Conservation (phyloP, 2,113 vertebrate genomes). For the Scytalopus superciliaris region DNA sequence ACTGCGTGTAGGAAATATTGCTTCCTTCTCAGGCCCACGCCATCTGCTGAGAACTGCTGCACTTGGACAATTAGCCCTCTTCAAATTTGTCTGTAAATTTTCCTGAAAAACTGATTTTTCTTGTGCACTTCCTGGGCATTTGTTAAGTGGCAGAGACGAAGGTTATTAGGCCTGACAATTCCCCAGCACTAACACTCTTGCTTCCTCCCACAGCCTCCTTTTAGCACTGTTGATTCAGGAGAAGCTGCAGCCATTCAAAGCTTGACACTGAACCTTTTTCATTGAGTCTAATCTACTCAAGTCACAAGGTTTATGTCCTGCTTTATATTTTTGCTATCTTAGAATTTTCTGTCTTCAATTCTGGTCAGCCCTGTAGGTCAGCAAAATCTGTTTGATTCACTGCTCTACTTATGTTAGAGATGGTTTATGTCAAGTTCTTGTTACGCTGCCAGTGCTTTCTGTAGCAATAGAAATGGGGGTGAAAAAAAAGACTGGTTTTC, state of each 20-base stretch:
- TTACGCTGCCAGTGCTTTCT: background rate
- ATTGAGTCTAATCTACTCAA: background rate
- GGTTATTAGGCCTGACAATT: background rate
- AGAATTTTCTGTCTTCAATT: background rate
- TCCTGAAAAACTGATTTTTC: background rate
- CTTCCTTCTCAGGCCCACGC: background rate
- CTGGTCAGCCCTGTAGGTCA: background rate
- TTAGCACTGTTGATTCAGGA: background rate
- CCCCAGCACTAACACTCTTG: background rate
- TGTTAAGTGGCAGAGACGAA: background rate
- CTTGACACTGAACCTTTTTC: background rate
- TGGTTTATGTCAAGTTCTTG: background rate
- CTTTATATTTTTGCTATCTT: background rate
- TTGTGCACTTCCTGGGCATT: background rate
- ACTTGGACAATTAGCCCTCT: background rate
- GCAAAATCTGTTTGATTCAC: background rate
- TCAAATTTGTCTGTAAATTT: background rate
- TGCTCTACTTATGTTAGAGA: background rate
- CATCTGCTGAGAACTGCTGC: background rate
- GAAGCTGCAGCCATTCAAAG: background rate
- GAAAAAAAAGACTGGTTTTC: background rate
- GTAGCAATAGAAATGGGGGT: background rate
- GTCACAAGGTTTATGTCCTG: background rate
- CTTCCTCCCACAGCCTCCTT: background rate
- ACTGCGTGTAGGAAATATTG: background rate